Evolutionary conservation across 2,888 invertebrate species (phyloP).

Genomic region (Tholera decimalis): DNA sequence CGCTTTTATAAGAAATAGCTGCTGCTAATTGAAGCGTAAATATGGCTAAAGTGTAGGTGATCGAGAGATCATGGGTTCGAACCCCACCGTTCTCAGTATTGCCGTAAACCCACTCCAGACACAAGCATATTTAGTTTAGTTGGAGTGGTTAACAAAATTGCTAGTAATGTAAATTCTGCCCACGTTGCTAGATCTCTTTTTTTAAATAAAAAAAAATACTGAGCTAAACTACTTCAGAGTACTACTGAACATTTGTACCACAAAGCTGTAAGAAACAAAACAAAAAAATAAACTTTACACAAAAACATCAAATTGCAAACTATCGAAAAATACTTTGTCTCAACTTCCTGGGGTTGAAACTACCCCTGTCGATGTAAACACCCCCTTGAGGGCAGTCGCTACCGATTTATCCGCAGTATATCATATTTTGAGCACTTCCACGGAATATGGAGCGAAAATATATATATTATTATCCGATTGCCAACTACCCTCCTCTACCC

Average conservation of each 20-base stretch:
- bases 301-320: conserved; percentile 49
- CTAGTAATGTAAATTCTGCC: no score
- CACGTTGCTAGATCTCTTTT: no score
- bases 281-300: background rate
- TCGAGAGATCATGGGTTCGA: no score
- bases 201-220: no score
- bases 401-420: conserved; percentile 87
- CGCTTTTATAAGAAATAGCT: background rate
- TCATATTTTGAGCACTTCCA: conserved; percentile 75
- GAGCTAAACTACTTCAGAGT: background rate
- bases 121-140: no score
- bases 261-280: background rate
- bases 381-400: conserved; percentile 82
- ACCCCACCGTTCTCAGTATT: no score
- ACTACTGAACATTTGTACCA: background rate
- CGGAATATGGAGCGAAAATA: conserved; percentile 78
- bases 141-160: no score
- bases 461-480: conserved; percentile 88
- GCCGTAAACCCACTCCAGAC: no score
- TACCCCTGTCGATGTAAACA: conserved; percentile 79
- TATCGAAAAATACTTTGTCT: conserved; percentile 60
- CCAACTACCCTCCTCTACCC: conserved; percentile 75
- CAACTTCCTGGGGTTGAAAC: conserved; percentile 44
- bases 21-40: no score
- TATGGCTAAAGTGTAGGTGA: no score